Conservation (phyloP, 1,140 invertebrate species). For the Calycopis cecrops region DNA sequence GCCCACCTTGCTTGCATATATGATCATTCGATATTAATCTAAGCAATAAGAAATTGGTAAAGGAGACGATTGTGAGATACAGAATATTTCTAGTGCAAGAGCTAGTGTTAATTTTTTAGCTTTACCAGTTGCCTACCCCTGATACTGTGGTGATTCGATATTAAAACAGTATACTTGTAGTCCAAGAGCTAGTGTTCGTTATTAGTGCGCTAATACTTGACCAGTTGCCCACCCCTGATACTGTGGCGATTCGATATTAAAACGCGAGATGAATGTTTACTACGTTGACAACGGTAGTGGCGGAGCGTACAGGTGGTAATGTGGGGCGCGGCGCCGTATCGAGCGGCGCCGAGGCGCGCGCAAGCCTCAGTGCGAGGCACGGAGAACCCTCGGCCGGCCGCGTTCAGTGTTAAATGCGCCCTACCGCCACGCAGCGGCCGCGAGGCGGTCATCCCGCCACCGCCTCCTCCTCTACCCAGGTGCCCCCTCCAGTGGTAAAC, state of each 20-base stretch:
- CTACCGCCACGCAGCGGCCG: conserved; percentile 38
- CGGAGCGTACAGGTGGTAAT: conserved; percentile 62
- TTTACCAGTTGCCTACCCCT: too few species aligned
- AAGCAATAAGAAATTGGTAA: too few species aligned
- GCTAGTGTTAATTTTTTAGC: too few species aligned
- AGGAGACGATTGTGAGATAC: too few species aligned
- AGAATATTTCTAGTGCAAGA: too few species aligned
- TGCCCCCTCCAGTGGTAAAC: conserved; percentile 31
- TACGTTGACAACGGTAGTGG: conserved; percentile 48
- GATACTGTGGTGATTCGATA: too few species aligned
- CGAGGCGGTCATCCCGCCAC: conserved; percentile 40
- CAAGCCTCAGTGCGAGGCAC: conserved; percentile 40
- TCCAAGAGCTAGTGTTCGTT: too few species aligned
- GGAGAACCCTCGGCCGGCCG: conserved; percentile 34
- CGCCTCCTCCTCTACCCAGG: conserved; percentile 31
- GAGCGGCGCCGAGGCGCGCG: conserved; percentile 56
- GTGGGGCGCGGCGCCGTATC: conserved; percentile 61
- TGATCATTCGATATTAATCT: too few species aligned
- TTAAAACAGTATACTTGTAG: too few species aligned
- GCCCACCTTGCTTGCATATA: too few species aligned
- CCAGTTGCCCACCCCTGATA: too few species aligned
- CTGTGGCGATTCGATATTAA: background rate
- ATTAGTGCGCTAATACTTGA: too few species aligned
- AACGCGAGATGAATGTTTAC: conserved; percentile 31
- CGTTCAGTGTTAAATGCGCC: conserved; percentile 41